Evolutionary conservation across 2,113 vertebrate species (phyloP), one percentile per base, ranked within the genome.

Genomic region (Petroica traversi): DNA sequence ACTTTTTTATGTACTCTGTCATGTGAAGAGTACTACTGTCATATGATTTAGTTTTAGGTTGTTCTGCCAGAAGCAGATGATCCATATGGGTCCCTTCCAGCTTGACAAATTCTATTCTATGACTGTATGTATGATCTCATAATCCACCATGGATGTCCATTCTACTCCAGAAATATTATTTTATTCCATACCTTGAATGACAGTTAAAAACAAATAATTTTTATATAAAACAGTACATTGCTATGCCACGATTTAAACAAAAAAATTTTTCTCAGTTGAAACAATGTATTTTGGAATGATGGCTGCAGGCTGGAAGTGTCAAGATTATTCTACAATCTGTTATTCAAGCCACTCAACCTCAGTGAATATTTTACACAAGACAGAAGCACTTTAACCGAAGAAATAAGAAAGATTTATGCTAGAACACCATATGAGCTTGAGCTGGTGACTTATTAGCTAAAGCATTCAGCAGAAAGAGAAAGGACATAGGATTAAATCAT

Each of bases 381-480:
- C 80, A 94, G 76, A 86, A 89, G 63, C 40, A 80, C 73, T 93
- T 86, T 76, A 80, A 76, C 68, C 14, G 6, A 38, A 88, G 28
- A 86, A 94, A 84, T 93, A 68, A 73, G 87, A 62, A 89, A 91
- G 92, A 94, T 96, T 96, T 89, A 91, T 91, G 51, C 36, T 81
- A 45, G n/a, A 93, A 87, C 55, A 93, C 77, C 38, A 54, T 69
- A 73, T 69, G 54, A 94, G 49, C 54, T 95, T 76, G 80, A 91
- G 84, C 59, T 84, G 36, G 84, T 91, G 31, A 51, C 80, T 93
- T 89, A 94, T 84, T 87, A 95, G 68, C 84, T 91, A 72, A 8
- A 91, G 54, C 46, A 11, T 48, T 87, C 77, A 91, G 59, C 58
- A 96, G 80, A 91, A 93, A 88, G 49, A 93, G 68, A 81, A 94